Percentiles rank a stretch among this genome's conserved stretches.
These are phyloP conservation scores for Cydia splendana DNA, from an alignment of 1,140 invertebrate genomes.

Conservation along the genomic window DNA sequence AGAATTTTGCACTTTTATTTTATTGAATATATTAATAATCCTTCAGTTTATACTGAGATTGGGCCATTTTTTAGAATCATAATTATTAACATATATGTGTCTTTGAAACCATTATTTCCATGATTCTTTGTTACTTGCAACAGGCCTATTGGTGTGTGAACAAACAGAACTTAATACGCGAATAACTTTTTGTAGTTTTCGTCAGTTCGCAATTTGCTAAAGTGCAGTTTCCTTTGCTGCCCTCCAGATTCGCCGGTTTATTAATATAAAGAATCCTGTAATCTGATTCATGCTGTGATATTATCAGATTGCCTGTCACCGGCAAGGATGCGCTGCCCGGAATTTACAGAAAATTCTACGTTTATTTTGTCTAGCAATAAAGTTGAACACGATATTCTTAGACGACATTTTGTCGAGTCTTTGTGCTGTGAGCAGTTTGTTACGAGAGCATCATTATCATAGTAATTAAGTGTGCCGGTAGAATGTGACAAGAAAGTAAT, in stretches of 20 bases:
- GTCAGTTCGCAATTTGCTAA: neutral
- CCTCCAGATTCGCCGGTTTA: neutral
- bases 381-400: neutral
- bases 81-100: too few species aligned
- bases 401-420: neutral
- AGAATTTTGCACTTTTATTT: too few species aligned
- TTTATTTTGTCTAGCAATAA: neutral
- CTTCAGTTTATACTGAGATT: too few species aligned
- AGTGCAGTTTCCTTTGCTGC: neutral
- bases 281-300: conserved; percentile 17
- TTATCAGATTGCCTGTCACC: conserved; percentile 5
- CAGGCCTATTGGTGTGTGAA: too few species aligned
- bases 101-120: too few species aligned
- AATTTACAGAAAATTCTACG: neutral
- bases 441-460: neutral
- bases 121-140: too few species aligned
- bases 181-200: neutral
- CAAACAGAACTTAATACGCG: too few species aligned
- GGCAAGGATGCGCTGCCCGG: conserved; percentile 6
- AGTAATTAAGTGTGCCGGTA: neutral
- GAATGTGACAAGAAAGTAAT: too few species aligned
- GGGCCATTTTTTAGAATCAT: too few species aligned
- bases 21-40: too few species aligned
- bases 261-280: conserved; percentile 1
- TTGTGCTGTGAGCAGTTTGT: neutral